Evolutionary conservation across 2,888 invertebrate genomes (phyloP).

Genomic region (Trichopoda pennipes): DNA sequence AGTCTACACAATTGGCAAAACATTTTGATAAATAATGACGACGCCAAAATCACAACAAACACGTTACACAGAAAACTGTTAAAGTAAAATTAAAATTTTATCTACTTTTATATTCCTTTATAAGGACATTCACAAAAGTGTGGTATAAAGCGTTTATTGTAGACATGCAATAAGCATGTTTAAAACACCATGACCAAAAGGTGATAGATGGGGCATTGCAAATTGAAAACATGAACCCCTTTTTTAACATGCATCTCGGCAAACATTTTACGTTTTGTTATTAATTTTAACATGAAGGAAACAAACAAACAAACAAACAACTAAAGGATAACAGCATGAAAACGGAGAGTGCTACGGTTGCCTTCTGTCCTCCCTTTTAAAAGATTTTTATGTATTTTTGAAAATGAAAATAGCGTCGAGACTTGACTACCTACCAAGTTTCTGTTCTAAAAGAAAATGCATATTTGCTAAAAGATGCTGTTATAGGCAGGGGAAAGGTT

Average conservation of each 20-base stretch:
- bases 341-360: slow-evolving; percentile 6
- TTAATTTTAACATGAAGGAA: slow-evolving; percentile 1
- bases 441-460: slow-evolving; percentile 12
- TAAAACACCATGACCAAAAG: neutral
- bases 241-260: neutral
- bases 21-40: slow-evolving; percentile 51
- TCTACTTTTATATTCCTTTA: slow-evolving; percentile 4
- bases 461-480: slow-evolving; percentile 1
- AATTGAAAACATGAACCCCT: neutral
- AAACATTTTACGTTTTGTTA: slow-evolving; percentile 20
- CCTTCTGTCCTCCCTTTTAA: slow-evolving; percentile 10
- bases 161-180: slow-evolving; percentile 49
- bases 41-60: slow-evolving; percentile 35
- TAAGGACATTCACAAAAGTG: neutral
- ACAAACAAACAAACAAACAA: slow-evolving; percentile 24
- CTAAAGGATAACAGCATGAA: slow-evolving; percentile 3
- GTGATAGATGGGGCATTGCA: neutral
- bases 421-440: slow-evolving; percentile 58
- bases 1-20: slow-evolving; percentile 53
- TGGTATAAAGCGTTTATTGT: neutral
- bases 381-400: slow-evolving; percentile 2
- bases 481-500: slow-evolving; percentile 18
- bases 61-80: slow-evolving; percentile 1
- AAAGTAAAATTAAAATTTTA: slow-evolving; percentile 9
- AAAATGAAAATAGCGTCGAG: slow-evolving; percentile 53